Evolutionary conservation across 2,888 invertebrate species (phyloP).

Genomic region (Punctoribates punctum): DNA sequence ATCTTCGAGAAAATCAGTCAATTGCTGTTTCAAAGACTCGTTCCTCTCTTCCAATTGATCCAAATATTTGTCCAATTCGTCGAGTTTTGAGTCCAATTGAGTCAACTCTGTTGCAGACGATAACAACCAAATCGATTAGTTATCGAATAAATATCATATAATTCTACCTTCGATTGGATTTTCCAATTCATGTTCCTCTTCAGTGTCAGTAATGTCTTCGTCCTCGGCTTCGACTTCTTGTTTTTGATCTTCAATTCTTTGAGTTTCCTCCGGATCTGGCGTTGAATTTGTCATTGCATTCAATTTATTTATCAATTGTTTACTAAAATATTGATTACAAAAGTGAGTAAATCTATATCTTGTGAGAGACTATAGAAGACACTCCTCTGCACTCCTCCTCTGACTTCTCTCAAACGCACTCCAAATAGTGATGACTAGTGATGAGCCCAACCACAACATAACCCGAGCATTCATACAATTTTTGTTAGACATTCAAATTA

Average conservation of each 20-base stretch:
- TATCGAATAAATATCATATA: neutral
- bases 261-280: neutral
- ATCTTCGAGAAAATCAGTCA: neutral
- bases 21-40: neutral
- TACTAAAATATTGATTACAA: neutral
- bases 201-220: neutral
- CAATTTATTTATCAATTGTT: neutral
- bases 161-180: neutral
- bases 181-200: neutral
- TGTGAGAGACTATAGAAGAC: neutral
- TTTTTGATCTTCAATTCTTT: neutral
- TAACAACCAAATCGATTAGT: neutral
- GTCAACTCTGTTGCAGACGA: neutral
- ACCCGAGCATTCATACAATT: no score
- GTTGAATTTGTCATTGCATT: conserved; percentile 15
- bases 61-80: neutral
- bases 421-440: no score
- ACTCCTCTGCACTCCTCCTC: no score
- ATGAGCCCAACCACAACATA: no score
- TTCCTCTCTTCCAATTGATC: conserved; percentile 8
- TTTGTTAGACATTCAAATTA: no score
- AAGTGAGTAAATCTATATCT: neutral
- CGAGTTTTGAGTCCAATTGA: conserved; percentile 18
- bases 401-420: no score
- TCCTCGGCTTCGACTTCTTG: neutral